Evolutionary conservation across 2,113 vertebrate species (phyloP), one percentile per base, ranked within the genome.

Genomic region (Daphoenositta chrysoptera): DNA sequence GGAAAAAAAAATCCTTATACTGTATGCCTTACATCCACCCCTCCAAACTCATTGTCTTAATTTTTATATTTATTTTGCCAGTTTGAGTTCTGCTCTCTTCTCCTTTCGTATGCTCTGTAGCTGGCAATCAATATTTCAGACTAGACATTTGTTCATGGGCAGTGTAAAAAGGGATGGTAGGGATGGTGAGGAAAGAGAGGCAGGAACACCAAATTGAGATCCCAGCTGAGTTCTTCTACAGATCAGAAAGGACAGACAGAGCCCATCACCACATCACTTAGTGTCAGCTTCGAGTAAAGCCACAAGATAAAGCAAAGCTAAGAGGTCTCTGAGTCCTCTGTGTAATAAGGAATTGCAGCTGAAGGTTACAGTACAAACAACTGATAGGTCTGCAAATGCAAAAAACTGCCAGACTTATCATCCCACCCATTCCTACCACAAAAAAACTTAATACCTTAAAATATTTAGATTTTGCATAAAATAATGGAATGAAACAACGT

Each of bases 221-320:
- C 21, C 33, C 35, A 42, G 15, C 19, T 8, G 26, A 70, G 22
- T 5, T 70, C 48, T 53, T 58, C 68, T 6, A 5, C 1, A 56
- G 18, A 54, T 64, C 27, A 71, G 33, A 63, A 85, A 50, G 3
- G 18, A 58, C 80, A 68, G 22, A 45, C 3, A 31, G 1, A 53
- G 50, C 35, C 64, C 65, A 73, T 27, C 35, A 68, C 7, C 28
- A 39, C 33, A 33, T 14, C 42, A 63, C 15, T 37, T 56, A 82
- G 31, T 1, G 1, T 15, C 51, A 79, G 33, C 42, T 75, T 63
- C 0, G 0, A 79, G 26, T 27, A 87, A 84, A 82, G 56, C 42
- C 51, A 66, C 0, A 87, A 87, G 53, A 68, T 13, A 78, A 87
- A 85, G 48, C 2, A 35, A 77, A 86, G 68, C 53, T 33, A 54